Percentiles rank a stretch among this genome's conserved stretches.
These are phyloP conservation scores for Stratiolaelaps scimitus DNA, from an alignment of 1,140 invertebrate species.

Conservation along the genomic window DNA sequence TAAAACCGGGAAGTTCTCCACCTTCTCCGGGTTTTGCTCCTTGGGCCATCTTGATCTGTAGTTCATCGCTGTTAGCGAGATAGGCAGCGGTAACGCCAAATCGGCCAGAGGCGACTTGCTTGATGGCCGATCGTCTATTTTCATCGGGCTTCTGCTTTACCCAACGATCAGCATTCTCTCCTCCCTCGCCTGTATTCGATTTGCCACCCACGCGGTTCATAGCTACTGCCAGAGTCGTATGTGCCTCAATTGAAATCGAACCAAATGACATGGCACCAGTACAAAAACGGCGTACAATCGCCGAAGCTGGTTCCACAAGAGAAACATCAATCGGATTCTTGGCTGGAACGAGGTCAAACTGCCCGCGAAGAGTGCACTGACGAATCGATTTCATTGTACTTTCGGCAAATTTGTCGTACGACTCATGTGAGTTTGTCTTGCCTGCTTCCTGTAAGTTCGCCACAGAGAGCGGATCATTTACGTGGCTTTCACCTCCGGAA, in stretches of 20 bases:
- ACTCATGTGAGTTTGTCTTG: constrained; percentile 58
- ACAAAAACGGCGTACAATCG: constrained; percentile 85
- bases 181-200: constrained; percentile 92
- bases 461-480: constrained; percentile 88
- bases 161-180: constrained; percentile 68
- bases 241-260: constrained; percentile 84
- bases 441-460: constrained; percentile 86
- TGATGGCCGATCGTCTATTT: constrained; percentile 55
- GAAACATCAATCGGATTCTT: constrained; percentile 57
- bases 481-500: constrained; percentile 89
- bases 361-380: constrained; percentile 78
- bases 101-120: constrained; percentile 81
- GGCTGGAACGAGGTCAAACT: constrained; percentile 68
- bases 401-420: constrained; percentile 77
- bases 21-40: constrained; percentile 92
- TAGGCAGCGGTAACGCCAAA: constrained; percentile 97
- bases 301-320: constrained; percentile 76
- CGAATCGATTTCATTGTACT: constrained; percentile 71
- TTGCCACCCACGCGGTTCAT: constrained; percentile 94
- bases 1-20: constrained; percentile 77
- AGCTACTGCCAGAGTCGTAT: constrained; percentile 81
- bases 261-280: constrained; percentile 80
- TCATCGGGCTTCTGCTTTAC: constrained; percentile 58
- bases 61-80: constrained; percentile 83
- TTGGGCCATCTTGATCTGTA: constrained; percentile 98